Conservation (phyloP, 2,113 vertebrate species). For the Nasalis larvatus region DNA sequence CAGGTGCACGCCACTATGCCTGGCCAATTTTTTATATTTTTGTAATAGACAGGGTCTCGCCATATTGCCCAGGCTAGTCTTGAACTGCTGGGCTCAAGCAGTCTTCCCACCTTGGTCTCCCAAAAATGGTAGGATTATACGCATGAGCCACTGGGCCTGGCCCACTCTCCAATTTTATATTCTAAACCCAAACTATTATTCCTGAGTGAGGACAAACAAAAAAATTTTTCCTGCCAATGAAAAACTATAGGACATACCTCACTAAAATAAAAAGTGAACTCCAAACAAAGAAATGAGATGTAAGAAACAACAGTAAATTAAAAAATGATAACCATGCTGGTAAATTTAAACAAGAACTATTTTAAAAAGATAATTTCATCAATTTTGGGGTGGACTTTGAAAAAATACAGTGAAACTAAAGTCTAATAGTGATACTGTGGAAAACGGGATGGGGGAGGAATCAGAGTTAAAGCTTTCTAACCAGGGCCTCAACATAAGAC, state of each 20-base stretch:
- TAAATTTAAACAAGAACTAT: background rate
- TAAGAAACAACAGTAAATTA: background rate
- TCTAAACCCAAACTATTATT: background rate
- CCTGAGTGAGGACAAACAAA: background rate
- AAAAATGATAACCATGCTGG: background rate
- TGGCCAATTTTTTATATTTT: no score
- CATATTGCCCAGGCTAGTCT: no score
- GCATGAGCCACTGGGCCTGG: no score
- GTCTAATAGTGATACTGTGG: background rate
- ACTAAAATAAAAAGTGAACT: conserved; percentile 20
- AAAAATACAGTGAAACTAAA: background rate
- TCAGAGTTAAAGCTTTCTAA: background rate
- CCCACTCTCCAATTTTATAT: background rate
- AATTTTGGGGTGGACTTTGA: background rate
- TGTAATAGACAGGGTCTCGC: no score
- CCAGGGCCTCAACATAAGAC: background rate
- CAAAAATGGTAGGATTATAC: no score
- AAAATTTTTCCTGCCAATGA: background rate
- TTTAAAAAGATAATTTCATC: background rate
- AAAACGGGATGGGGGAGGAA: background rate
- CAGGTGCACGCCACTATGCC: no score
- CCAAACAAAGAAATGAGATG: background rate
- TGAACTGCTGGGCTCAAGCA: no score
- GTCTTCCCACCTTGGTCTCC: no score
- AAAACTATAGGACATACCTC: background rate